Evolutionary conservation across 1,140 invertebrate genomes (phyloP).

Genomic region (Lucilia sericata): DNA sequence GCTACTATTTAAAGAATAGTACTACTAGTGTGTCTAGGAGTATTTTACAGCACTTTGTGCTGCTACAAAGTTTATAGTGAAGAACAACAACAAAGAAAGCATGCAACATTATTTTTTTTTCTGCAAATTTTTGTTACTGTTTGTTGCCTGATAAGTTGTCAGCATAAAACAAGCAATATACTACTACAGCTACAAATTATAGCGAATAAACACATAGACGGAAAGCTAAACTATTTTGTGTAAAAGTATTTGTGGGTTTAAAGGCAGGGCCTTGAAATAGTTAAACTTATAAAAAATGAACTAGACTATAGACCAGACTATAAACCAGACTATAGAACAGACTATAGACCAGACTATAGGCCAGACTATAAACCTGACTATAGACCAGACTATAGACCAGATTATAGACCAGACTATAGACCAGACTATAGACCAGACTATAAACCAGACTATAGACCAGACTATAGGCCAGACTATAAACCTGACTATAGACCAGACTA

Average conservation of each 20-base stretch:
- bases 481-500: no score
- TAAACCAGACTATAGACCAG: no score
- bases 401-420: no score
- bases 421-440: no score
- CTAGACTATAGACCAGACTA: no score
- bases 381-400: no score
- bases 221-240: not conserved
- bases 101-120: not conserved
- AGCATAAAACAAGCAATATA: not conserved
- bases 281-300: no score
- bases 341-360: no score
- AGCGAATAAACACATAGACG: not conserved
- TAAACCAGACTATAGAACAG: no score
- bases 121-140: not conserved
- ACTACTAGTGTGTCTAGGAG: not conserved
- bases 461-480: no score
- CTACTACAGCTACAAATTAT: not conserved
- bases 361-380: no score
- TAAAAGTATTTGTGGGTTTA: not conserved
- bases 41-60: not conserved
- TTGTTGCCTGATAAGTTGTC: conserved; percentile 24
- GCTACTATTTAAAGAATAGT: not conserved
- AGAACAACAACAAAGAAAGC: not conserved
- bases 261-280: not conserved
- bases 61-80: not conserved